phyloP scores from a whole-genome alignment of 2,797 vertebrate species.

The Meriones psammophilus region DNA sequence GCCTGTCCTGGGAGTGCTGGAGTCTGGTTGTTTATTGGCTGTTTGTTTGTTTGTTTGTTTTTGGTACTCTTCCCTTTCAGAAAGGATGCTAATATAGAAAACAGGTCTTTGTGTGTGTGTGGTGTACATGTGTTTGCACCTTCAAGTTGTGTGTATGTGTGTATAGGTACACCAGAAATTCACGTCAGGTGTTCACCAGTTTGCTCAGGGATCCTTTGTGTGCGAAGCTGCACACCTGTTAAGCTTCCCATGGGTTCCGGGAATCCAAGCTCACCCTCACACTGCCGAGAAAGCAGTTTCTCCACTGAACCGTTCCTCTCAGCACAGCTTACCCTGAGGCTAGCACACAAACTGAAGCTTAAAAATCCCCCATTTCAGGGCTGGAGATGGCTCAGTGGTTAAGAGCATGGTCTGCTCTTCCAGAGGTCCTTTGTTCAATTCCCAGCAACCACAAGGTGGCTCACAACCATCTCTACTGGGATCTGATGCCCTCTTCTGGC shows the following conservation, averaged over 20 bases:
- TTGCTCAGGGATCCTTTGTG: neutral
- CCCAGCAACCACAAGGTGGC: no score
- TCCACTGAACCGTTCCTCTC: neutral
- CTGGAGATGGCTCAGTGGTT: no score
- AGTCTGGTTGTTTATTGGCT: neutral
- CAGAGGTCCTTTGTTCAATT: no score
- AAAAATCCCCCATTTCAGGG: neutral
- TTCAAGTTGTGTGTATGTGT: neutral
- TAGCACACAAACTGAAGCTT: neutral
- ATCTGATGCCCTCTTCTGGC: no score
- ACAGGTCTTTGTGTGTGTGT: neutral
- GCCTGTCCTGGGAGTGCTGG: neutral
- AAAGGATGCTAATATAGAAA: neutral
- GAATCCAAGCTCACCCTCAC: neutral
- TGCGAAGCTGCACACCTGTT: no score
- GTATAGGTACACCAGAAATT: neutral
- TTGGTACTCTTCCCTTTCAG: conserved; percentile 21
- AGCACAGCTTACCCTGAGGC: neutral
- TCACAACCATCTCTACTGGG: no score
- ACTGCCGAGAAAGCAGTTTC: neutral
- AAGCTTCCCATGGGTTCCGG: neutral
- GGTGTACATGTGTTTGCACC: neutral
- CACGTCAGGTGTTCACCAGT: neutral
- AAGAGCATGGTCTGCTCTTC: no score
- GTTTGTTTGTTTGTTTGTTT: neutral